phyloP scores from a whole-genome alignment of 2,888 invertebrate genomes.

The Cryptosula pallasiana region DNA sequence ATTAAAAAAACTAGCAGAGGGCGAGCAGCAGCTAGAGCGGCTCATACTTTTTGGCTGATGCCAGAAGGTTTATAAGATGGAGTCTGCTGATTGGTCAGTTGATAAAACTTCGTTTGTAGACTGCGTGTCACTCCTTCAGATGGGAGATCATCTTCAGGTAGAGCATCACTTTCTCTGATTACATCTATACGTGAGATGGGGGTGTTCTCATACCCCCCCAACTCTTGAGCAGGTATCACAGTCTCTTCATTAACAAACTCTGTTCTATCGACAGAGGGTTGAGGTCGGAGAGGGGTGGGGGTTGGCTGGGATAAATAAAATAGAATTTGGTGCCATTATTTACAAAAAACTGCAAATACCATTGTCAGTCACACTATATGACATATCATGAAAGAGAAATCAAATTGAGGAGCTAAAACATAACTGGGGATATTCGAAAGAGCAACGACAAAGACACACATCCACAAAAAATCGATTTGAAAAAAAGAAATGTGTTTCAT shows the following conservation, averaged over 20 bases:
- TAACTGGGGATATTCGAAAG: too few relatives aligned
- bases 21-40: not conserved
- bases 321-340: too few relatives aligned
- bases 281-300: not conserved
- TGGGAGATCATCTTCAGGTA: not conserved
- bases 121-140: not conserved
- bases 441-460: too few relatives aligned
- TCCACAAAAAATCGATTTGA: too few relatives aligned
- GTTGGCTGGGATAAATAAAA: conserved; percentile 10
- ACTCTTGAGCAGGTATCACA: not conserved
- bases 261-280: not conserved
- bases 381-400: too few relatives aligned
- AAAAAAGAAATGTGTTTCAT: too few relatives aligned
- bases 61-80: conserved; percentile 6
- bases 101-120: not conserved
- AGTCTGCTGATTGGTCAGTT: not conserved
- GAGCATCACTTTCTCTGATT: not conserved
- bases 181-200: not conserved
- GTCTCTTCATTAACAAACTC: not conserved
- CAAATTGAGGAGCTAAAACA: too few relatives aligned
- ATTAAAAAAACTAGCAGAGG: too few relatives aligned
- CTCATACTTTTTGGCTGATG: conserved; percentile 14
- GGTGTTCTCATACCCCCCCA: conserved; percentile 8
- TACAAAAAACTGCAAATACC: too few relatives aligned
- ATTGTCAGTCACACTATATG: too few relatives aligned